Conservation (phyloP, 2,888 invertebrate genomes). For the Flabesymbios commensalis region DNA sequence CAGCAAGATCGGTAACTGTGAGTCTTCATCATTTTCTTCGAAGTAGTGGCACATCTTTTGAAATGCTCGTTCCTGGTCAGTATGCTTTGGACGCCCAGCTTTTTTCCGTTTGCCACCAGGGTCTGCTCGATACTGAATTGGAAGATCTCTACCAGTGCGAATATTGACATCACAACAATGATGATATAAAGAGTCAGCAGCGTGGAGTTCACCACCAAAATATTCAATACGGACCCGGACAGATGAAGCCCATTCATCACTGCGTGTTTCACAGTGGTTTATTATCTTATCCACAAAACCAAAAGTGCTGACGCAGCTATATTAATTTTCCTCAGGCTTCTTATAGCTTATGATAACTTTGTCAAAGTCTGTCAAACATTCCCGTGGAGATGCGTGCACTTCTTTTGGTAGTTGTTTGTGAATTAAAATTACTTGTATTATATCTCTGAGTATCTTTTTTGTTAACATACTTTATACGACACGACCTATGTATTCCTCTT, state of each 20-base stretch:
- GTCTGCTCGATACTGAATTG: neutral
- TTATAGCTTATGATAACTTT: no score
- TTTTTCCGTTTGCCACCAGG: neutral
- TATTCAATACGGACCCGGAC: neutral
- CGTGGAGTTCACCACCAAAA: slow-evolving; percentile 1
- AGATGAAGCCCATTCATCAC: neutral
- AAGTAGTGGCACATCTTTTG: neutral
- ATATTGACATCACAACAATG: neutral
- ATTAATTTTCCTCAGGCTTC: no score
- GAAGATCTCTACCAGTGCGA: neutral
- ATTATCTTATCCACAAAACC: no score
- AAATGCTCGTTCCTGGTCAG: neutral
- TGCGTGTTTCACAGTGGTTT: no score
- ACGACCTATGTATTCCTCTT: no score
- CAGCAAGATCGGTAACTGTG: neutral
- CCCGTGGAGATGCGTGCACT: no score
- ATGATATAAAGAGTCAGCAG: slow-evolving; percentile 1
- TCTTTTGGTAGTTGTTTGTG: no score
- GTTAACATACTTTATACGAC: no score
- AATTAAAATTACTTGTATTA: no score
- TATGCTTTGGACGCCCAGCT: neutral
- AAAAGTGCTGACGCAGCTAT: no score
- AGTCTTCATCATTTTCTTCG: slow-evolving; percentile 2
- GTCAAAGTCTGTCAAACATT: no score
- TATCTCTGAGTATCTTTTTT: no score